These are phyloP conservation scores for Aldrovandia affinis DNA, from an alignment of 2,797 vertebrate species.

Conservation along the genomic window DNA sequence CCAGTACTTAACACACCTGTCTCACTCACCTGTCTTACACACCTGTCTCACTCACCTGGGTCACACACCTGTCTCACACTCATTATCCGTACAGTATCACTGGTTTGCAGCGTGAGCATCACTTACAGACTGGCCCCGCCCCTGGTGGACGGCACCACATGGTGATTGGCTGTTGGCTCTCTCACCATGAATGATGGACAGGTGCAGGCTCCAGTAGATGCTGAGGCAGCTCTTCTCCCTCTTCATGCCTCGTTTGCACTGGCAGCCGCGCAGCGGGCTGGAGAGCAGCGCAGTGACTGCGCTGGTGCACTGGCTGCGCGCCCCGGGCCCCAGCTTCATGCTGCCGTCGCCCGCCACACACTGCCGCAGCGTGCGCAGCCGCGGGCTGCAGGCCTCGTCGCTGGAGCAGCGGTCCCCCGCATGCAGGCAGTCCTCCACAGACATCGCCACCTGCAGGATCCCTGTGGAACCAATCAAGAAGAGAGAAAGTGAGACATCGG, in stretches of 20 bases:
- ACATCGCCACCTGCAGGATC: slow-evolving; percentile 57
- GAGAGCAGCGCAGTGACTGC: slow-evolving; percentile 85
- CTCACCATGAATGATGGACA: slow-evolving; percentile 86
- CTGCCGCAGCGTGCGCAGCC: slow-evolving; percentile 87
- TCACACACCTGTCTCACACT: too few relatives aligned
- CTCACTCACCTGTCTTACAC: too few relatives aligned
- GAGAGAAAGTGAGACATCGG: not conserved
- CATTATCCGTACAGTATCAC: not conserved
- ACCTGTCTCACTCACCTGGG: too few relatives aligned
- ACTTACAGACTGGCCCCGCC: not conserved
- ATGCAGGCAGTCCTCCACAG: slow-evolving; percentile 82
- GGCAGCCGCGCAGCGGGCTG: slow-evolving; percentile 87
- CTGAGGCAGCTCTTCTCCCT: slow-evolving; percentile 91
- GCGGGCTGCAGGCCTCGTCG: slow-evolving; percentile 86
- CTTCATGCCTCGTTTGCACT: slow-evolving; percentile 92
- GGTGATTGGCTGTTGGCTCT: not conserved
- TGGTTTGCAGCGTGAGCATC: not conserved
- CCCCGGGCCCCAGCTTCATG: slow-evolving; percentile 84
- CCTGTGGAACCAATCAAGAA: not conserved
- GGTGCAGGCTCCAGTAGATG: slow-evolving; percentile 93
- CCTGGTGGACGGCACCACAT: not conserved
- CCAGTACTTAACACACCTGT: too few relatives aligned
- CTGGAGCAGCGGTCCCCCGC: slow-evolving; percentile 86
- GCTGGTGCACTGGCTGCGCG: slow-evolving; percentile 85
- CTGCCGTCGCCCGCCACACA: slow-evolving; percentile 89